Evolutionary conservation across 1,140 invertebrate species (phyloP).

Genomic region (Caenorhabditis brenneri): DNA sequence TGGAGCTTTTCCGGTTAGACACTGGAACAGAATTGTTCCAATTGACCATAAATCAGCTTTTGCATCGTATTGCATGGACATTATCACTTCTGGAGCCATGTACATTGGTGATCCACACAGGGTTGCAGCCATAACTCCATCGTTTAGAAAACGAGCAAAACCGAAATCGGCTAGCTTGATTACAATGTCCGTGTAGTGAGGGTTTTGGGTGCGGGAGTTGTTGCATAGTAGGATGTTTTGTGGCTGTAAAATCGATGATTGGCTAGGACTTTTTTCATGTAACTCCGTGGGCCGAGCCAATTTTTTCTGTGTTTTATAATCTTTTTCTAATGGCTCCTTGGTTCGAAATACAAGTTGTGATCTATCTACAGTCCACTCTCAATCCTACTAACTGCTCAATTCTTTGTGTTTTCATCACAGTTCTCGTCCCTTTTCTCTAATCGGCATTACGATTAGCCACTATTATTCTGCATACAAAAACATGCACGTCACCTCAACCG

Average conservation of each 20-base stretch:
- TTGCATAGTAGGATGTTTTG: conserved; percentile 73
- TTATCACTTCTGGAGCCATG: conserved; percentile 98
- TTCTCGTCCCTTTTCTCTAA: too few species aligned
- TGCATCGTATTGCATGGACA: conserved; percentile 97
- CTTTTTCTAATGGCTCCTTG: too few species aligned
- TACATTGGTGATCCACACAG: conserved; percentile 99
- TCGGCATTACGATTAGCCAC: too few species aligned
- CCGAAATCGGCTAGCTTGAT: conserved; percentile 88
- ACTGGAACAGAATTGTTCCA: conserved; percentile 98
- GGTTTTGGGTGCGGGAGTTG: conserved; percentile 77
- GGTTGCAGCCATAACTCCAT: conserved; percentile 98
- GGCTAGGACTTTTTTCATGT: too few species aligned
- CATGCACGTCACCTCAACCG: too few species aligned
- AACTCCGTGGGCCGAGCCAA: too few species aligned
- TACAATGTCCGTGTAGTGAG: conserved; percentile 78
- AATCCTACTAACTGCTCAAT: too few species aligned
- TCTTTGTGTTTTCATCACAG: too few species aligned
- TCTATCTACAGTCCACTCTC: too few species aligned
- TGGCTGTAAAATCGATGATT: conserved; percentile 70
- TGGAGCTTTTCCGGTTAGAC: conserved; percentile 95
- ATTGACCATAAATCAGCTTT: conserved; percentile 97
- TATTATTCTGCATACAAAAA: too few species aligned
- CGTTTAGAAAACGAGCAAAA: conserved; percentile 95
- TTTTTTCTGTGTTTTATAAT: too few species aligned
- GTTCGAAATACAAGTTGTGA: too few species aligned